These are phyloP conservation scores for Porites cylindrica DNA, from an alignment of 92 coral and sea anemone species.

Conservation along the genomic window DNA sequence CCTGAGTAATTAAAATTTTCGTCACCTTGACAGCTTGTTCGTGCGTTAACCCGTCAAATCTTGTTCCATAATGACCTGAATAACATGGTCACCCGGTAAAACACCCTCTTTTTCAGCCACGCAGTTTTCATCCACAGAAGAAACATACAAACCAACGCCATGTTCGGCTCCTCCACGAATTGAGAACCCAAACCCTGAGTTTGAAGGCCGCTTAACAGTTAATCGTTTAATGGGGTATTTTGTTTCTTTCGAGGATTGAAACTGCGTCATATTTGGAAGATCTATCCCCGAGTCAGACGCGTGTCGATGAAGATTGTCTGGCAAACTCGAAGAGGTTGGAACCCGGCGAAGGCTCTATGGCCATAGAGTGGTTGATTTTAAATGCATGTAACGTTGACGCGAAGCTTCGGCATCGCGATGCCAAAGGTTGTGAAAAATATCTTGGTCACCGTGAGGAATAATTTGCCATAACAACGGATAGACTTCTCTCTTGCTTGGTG, in stretches of 20 bases:
- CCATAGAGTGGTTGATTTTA: constrained; percentile 62
- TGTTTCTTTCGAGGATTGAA: constrained; percentile 37
- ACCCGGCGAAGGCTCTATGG: constrained; percentile 58
- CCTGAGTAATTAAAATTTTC: constrained; percentile 5
- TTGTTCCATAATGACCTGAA: constrained; percentile 81
- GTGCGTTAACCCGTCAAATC: constrained; percentile 86
- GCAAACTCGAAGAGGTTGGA: constrained; percentile 70
- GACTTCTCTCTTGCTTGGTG: constrained; percentile 88
- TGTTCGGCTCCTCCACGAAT: constrained; percentile 99
- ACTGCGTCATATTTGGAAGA: constrained; percentile 56
- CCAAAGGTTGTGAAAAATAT: constrained; percentile 81
- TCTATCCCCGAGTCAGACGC: constrained; percentile 88
- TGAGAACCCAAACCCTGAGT: constrained; percentile 88
- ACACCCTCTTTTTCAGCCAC: constrained; percentile 85
- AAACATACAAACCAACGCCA: constrained; percentile 93
- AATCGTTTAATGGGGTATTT: constrained; percentile 81
- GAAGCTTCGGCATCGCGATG: constrained; percentile 44
- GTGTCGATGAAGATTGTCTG: constrained; percentile 66
- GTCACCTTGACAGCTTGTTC: constrained; percentile 94
- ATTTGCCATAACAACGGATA: constrained; percentile 84
- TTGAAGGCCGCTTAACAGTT: constrained; percentile 73
- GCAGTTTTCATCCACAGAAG: constrained; percentile 85
- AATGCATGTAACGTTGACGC: not conserved
- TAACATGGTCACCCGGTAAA: constrained; percentile 92
- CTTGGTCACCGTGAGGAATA: constrained; percentile 78